phyloP scores from a whole-genome alignment of 1,140 invertebrate genomes.

The Littorina saxatilis region DNA sequence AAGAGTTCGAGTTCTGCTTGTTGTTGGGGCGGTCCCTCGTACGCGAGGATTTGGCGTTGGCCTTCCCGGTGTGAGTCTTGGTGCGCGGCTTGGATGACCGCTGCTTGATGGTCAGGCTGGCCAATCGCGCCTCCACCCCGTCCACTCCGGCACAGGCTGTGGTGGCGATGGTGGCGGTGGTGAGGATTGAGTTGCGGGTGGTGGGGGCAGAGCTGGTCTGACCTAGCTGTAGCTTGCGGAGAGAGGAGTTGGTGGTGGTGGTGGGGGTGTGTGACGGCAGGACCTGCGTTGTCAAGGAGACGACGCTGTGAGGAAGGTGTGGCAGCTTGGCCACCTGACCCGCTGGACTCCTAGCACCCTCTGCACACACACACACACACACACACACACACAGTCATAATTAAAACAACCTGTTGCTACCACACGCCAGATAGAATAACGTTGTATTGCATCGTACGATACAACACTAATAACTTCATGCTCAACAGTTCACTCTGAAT shows the following conservation, averaged over 20 bases:
- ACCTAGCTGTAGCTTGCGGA: too few species aligned
- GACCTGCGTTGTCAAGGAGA: conserved; percentile 12
- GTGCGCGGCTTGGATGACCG: conserved; percentile 1
- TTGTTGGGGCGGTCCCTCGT: not conserved
- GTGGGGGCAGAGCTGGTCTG: not conserved
- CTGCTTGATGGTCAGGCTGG: conserved; percentile 22
- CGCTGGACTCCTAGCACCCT: not conserved
- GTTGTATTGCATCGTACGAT: too few species aligned
- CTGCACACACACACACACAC: not conserved
- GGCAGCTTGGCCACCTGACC: conserved; percentile 27
- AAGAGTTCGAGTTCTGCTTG: not conserved
- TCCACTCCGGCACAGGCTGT: not conserved
- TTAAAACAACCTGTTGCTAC: too few species aligned
- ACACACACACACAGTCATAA: not conserved
- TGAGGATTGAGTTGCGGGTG: not conserved
- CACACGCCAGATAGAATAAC: too few species aligned
- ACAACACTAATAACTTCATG: too few species aligned
- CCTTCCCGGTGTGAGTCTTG: not conserved
- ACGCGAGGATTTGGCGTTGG: conserved; percentile 17
- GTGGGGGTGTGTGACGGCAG: not conserved
- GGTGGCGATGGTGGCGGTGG: not conserved
- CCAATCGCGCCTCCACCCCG: conserved; percentile 1
- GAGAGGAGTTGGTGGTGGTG: not conserved
- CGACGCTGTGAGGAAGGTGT: not conserved
- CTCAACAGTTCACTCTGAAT: too few species aligned